Base-by-base conservation (phyloP, 2,113 vertebrate species). In the Acrocephalus kingi region DNA sequence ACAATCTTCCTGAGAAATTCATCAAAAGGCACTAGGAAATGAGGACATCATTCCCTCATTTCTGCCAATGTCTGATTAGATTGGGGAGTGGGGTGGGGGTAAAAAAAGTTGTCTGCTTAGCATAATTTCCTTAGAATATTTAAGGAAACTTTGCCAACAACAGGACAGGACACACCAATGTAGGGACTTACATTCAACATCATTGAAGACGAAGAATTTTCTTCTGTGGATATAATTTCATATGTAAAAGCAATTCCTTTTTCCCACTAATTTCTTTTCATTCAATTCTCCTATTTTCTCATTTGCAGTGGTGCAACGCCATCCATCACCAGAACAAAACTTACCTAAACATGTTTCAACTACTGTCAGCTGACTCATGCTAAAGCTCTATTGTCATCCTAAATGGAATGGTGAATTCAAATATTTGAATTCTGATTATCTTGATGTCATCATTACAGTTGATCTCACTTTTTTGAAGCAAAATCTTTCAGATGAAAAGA, bases 11-110 rank as follows among this genome's bases (percentile, higher is more conserved):
- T 89, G 84, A 96, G 66, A 94, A 96, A 87, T 61, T 72, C 0
- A 92, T 84, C 62, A 89, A 75, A 94, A 84, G 20, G 30, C 41
- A 19, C 37, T 52, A 87, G 74, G 77, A 96, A 92, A 81, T 75
- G 52, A 95, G 58, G 39, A 71, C 48, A 84, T 79, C 2, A 75
- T 48, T 64, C 45, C 25, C 46, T 78, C 24, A 89, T n/a, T 71
- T 82, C 77, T 89, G 78, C 62, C 67, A 85, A 15, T 68, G 39
- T 54, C 74, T 82, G 74, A 51, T 52, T 59, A 66, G 61, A 84
- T 25, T 77, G 25, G 1, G 3, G 10, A 18, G 7, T 49, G 11
- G 3, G 6, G 2, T 1, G 2, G 0, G 2, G 8, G 9, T 5
- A 23, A 30, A 28, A 27, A 31, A 43, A 48, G 20, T 23, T 58